phyloP scores from a whole-genome alignment of 2,888 invertebrate species.

The Parthenolecanium corni region DNA sequence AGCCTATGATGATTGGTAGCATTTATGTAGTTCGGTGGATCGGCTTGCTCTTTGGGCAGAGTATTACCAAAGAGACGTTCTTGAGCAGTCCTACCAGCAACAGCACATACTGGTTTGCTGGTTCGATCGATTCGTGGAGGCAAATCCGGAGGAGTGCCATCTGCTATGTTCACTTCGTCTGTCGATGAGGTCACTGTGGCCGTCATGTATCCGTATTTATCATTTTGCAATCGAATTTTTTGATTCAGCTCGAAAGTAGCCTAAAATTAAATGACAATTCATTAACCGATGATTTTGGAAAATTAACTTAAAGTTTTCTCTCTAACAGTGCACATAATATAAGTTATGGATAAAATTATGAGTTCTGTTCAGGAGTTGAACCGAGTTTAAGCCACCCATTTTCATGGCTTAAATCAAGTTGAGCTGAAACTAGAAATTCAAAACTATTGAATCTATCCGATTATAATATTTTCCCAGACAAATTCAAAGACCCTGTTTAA shows the following conservation, averaged over 20 bases:
- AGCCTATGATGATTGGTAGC: constrained; percentile 42
- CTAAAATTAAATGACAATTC: constrained; percentile 31
- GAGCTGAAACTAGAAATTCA: too few relatives aligned
- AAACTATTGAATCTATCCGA: too few relatives aligned
- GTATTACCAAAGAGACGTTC: constrained; percentile 54
- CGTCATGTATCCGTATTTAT: constrained; percentile 47
- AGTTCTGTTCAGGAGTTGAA: too few relatives aligned
- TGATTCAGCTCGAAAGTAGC: constrained; percentile 34
- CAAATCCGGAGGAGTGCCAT: constrained; percentile 57
- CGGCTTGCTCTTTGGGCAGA: constrained; percentile 31
- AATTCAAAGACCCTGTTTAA: too few relatives aligned
- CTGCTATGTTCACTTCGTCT: constrained; percentile 18
- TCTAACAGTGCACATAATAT: too few relatives aligned
- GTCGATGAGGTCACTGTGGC: constrained; percentile 1
- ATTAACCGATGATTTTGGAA: too few relatives aligned
- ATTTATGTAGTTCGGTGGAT: constrained; percentile 42
- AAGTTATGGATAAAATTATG: too few relatives aligned
- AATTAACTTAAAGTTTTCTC: too few relatives aligned
- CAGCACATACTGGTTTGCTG: constrained; percentile 53
- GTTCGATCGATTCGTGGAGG: constrained; percentile 73
- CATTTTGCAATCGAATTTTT: constrained; percentile 33
- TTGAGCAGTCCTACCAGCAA: constrained; percentile 47
- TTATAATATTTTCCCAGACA: too few relatives aligned
- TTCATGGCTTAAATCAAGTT: too few relatives aligned
- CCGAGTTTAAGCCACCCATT: too few relatives aligned